Conservation (phyloP, 2,797 vertebrate species). For the Anguilla marmorata region DNA sequence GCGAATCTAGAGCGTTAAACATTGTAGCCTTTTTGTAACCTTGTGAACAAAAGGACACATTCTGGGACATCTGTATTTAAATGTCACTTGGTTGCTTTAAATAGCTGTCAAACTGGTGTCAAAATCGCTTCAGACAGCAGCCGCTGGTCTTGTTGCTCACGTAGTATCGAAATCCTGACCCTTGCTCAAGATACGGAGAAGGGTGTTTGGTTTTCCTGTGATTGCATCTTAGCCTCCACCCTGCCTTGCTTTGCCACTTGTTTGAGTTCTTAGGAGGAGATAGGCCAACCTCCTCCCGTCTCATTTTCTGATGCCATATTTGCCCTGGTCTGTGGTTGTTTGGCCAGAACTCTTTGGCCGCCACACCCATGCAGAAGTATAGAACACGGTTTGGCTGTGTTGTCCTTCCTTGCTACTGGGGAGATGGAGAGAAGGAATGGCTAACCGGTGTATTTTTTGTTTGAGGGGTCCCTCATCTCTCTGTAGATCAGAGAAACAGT, state of each 20-base stretch:
- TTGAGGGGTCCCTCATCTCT: neutral
- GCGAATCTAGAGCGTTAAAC: neutral
- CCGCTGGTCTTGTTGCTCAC: neutral
- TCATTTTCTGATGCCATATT: neutral
- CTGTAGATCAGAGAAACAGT: neutral
- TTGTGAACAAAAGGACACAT: neutral
- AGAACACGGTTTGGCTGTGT: neutral
- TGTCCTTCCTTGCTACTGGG: neutral
- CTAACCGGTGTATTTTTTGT: neutral
- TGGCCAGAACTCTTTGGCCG: neutral
- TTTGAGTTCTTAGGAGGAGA: neutral
- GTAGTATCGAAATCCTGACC: neutral
- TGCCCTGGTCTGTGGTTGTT: neutral
- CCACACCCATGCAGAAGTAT: neutral
- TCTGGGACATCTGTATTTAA: neutral
- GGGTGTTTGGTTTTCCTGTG: neutral
- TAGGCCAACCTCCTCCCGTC: too few species aligned
- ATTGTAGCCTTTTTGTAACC: neutral
- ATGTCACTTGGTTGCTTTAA: neutral
- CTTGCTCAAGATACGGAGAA: neutral
- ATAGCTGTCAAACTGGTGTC: neutral
- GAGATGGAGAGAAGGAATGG: neutral
- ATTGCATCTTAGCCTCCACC: neutral
- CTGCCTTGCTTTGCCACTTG: neutral
- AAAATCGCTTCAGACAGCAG: neutral